phyloP scores from a whole-genome alignment of 2,113 vertebrate species.

The Rhinolophus sinicus region DNA sequence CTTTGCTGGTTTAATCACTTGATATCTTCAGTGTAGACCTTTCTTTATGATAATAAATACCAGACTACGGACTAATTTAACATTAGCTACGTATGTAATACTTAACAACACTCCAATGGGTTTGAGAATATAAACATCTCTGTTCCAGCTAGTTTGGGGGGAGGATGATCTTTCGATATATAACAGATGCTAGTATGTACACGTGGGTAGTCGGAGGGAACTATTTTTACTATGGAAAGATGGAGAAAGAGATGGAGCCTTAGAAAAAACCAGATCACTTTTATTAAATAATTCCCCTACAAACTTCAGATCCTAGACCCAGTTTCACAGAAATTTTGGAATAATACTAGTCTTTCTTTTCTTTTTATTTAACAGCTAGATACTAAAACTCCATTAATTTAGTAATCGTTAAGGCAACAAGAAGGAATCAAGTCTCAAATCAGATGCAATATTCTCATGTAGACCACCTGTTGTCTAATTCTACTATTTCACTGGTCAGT shows the following conservation, averaged over 20 bases:
- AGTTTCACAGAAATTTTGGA: background rate
- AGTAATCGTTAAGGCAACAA: background rate
- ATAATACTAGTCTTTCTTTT: background rate
- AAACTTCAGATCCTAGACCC: background rate
- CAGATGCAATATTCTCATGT: background rate
- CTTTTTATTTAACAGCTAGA: background rate
- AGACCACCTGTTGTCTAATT: background rate
- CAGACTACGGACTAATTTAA: constrained; percentile 68
- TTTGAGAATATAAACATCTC: constrained; percentile 75
- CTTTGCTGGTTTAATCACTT: constrained; percentile 69
- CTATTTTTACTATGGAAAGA: constrained; percentile 24
- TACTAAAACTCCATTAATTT: background rate
- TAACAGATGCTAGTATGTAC: constrained; percentile 56
- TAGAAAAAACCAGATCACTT: background rate
- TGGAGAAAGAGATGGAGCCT: background rate
- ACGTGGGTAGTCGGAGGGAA: background rate
- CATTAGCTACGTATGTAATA: constrained; percentile 66
- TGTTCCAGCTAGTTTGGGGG: constrained; percentile 59
- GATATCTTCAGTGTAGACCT: constrained; percentile 48
- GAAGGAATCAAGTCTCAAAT: background rate
- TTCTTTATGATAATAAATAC: constrained; percentile 78
- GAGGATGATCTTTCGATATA: constrained; percentile 49
- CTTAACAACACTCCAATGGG: constrained; percentile 59
- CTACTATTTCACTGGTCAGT: background rate
- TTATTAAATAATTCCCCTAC: background rate